These are phyloP conservation scores for Bilobella aurantiaca DNA, from an alignment of 1,140 invertebrate genomes.

Conservation along the genomic window DNA sequence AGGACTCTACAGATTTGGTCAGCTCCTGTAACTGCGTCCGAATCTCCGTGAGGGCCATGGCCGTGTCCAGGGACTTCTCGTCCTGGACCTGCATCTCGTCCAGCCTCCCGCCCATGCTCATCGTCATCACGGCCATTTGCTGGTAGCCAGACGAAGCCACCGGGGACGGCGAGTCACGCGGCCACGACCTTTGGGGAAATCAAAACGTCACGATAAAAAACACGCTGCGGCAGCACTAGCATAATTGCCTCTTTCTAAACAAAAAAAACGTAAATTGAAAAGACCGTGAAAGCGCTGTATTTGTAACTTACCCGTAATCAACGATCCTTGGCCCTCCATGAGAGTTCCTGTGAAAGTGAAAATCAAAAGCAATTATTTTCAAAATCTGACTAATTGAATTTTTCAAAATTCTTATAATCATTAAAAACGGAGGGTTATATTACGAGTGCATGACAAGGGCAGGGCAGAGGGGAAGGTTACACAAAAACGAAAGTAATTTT, in stretches of 20 bases:
- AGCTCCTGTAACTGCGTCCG: constrained; percentile 79
- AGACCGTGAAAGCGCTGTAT: no score
- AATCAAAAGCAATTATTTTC: background rate
- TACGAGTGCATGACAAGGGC: no score
- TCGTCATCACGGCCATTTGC: constrained; percentile 91
- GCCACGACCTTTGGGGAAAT: constrained; percentile 33
- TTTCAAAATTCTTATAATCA: no score
- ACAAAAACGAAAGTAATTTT: no score
- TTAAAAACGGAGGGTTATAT: no score
- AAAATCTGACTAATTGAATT: no score
- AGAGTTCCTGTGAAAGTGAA: background rate
- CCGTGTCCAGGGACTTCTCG: constrained; percentile 57
- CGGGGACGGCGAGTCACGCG: constrained; percentile 34
- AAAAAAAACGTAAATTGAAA: no score
- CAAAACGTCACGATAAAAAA: no score
- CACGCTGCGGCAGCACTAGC: no score
- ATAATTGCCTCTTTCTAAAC: no score
- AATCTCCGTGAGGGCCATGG: constrained; percentile 78
- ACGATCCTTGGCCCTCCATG: background rate
- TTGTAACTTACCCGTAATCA: background rate
- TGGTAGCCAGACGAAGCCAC: constrained; percentile 42
- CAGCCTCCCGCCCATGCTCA: constrained; percentile 81
- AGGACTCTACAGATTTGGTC: constrained; percentile 83
- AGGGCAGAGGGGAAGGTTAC: no score
- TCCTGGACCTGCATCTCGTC: constrained; percentile 74